phyloP scores from a whole-genome alignment of 2,797 vertebrate species.

The Darevskia mixta region DNA sequence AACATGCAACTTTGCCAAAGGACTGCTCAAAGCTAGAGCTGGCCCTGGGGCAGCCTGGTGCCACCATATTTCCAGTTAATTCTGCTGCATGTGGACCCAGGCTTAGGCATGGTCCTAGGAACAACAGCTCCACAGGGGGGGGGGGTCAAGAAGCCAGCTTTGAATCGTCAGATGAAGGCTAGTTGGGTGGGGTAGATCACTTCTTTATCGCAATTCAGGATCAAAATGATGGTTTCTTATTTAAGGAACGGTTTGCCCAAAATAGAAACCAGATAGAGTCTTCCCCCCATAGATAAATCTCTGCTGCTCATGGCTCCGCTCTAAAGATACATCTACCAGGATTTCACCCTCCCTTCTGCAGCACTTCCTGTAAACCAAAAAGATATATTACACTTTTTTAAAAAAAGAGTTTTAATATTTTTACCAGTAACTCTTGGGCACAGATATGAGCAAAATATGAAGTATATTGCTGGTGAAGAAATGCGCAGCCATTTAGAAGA shows the following conservation, averaged over 20 bases:
- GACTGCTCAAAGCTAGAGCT: too few relatives aligned
- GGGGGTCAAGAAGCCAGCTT: background rate
- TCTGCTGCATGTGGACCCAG: too few relatives aligned
- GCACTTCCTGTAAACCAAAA: slow-evolving; percentile 73
- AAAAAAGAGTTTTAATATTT: slow-evolving; percentile 72
- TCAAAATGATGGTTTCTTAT: background rate
- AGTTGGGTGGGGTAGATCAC: too few relatives aligned
- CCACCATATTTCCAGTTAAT: too few relatives aligned
- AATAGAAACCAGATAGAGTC: background rate
- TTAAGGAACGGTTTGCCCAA: background rate
- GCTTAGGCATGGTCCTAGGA: too few relatives aligned
- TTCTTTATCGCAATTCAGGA: background rate
- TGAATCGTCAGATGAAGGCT: background rate
- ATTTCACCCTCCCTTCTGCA: slow-evolving; percentile 44
- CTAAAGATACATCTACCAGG: slow-evolving; percentile 28
- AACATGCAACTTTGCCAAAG: too few relatives aligned
- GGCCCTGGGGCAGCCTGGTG: too few relatives aligned
- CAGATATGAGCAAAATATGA: slow-evolving; percentile 52
- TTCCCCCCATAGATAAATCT: slow-evolving; percentile 19
- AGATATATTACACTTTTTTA: slow-evolving; percentile 53
- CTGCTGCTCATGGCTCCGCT: slow-evolving; percentile 21
- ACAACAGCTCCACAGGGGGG: too few relatives aligned
- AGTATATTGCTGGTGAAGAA: slow-evolving; percentile 57
- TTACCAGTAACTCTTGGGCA: slow-evolving; percentile 58
- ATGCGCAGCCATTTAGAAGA: slow-evolving; percentile 70